Base-by-base conservation (phyloP, 2,888 invertebrate genomes). In the Coelopa pilipes region DNA sequence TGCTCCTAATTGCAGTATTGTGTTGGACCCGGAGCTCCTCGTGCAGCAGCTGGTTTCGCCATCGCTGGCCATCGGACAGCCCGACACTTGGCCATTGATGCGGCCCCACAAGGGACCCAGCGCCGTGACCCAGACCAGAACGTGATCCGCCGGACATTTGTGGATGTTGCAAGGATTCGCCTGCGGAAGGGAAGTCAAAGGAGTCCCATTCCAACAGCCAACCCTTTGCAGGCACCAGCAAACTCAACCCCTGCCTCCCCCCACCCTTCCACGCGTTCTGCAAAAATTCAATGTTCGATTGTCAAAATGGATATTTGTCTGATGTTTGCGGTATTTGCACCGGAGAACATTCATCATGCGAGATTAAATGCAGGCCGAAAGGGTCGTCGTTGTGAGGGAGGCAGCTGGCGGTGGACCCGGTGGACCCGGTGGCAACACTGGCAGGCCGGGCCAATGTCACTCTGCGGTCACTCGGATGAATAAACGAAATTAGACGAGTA, bases 381-480 rank as follows among this genome's bases (percentile, higher is more conserved):
- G 76, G 53, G 75, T 46, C 76, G 78, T 76, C 73, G 72, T 78
- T 65, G 72, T 63, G 45, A 57, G 53, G 21, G 19, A 24, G 57
- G 65, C 21, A 13, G 55, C 53, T n/a, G 50, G 53, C 19, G 13
- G 19, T 9, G 49, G 49, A 15, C 7, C 53, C 73, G 59, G 19
- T 2, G 7, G 34, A 34, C 34, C 34, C 34, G 7, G 17, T 5
- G 57, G 53, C 50, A 69, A n/a, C 9, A 45, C 46, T 49, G 59
- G 50, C 59, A 50, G 59, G 60, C 70, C 73, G 80, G 83, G 82
- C 82, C 83, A 85, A 84, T 85, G 85, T 82, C 85, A 85, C 83
- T 84, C 83, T 84, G 83, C 80, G 85, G 84, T 81, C 82, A 83
- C 80, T 83, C 82, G 82, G 82, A 82, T 84, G 84, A 85, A 85